Percentiles rank a stretch among this genome's conserved stretches.
These are phyloP conservation scores for Drosophila teissieri DNA, from an alignment of 1,140 invertebrate genomes.

Conservation along the genomic window DNA sequence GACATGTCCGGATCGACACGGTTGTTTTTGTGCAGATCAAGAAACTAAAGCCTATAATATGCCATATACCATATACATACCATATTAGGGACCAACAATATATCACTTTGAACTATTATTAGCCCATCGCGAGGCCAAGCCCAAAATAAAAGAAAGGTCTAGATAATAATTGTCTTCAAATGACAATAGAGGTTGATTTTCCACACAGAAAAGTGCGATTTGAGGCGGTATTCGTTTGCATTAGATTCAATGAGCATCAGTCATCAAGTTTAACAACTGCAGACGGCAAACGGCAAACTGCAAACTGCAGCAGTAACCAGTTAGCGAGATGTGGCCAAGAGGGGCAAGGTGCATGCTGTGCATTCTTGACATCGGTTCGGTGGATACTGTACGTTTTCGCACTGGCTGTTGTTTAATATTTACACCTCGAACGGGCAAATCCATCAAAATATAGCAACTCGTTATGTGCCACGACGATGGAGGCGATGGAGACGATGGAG, in stretches of 20 bases:
- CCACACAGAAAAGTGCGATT: slow-evolving; percentile 13
- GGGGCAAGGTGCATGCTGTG: slow-evolving; percentile 5
- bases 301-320: slow-evolving; percentile 20
- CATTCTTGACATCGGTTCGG: slow-evolving; percentile 15
- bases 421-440: slow-evolving; percentile 74
- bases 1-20: not conserved
- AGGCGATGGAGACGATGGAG: slow-evolving; percentile 8
- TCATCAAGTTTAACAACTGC: slow-evolving; percentile 52
- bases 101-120: not conserved
- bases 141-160: too few species aligned
- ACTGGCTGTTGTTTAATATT: slow-evolving; percentile 78
- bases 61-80: too few species aligned
- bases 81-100: not conserved
- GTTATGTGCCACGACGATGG: slow-evolving; percentile 60
- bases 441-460: slow-evolving; percentile 78
- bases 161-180: not conserved
- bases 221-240: slow-evolving; percentile 40
- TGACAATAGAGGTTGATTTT: not conserved
- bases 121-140: too few species aligned
- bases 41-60: not conserved
- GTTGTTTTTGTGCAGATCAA: not conserved
- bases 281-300: not conserved
- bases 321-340: slow-evolving; percentile 18
- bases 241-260: slow-evolving; percentile 59
- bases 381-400: slow-evolving; percentile 63